These are phyloP conservation scores for Drosophila tani DNA, from an alignment of 1,140 invertebrate genomes.

Conservation along the genomic window DNA sequence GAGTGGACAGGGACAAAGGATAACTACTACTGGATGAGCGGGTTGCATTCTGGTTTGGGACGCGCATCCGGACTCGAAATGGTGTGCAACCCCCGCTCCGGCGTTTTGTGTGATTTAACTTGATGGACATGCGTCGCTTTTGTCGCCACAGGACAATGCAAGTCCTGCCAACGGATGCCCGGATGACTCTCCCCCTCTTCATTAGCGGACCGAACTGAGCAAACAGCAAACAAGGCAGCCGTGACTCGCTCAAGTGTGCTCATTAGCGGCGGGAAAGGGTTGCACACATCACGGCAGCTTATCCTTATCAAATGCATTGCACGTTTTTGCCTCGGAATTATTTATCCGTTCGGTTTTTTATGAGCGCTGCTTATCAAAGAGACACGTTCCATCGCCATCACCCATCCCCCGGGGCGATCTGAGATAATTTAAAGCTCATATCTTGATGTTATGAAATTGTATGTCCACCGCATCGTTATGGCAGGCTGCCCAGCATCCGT, in stretches of 20 bases:
- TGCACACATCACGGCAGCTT: slow-evolving; percentile 36
- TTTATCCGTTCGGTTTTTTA: slow-evolving; percentile 27
- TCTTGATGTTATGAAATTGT: slow-evolving; percentile 75
- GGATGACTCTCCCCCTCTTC: slow-evolving; percentile 50
- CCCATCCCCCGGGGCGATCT: slow-evolving; percentile 31
- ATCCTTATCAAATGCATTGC: slow-evolving; percentile 59
- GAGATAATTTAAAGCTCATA: slow-evolving; percentile 80
- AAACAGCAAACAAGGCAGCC: slow-evolving; percentile 63
- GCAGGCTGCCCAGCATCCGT: slow-evolving; percentile 57
- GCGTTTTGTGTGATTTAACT: slow-evolving; percentile 60
- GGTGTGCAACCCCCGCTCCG: slow-evolving; percentile 41
- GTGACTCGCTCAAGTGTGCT: slow-evolving; percentile 77
- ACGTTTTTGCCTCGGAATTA: slow-evolving; percentile 55
- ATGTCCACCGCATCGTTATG: slow-evolving; percentile 52
- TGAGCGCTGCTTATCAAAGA: slow-evolving; percentile 39
- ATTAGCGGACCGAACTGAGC: slow-evolving; percentile 62
- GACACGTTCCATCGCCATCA: slow-evolving; percentile 48
- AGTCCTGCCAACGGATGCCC: slow-evolving; percentile 67
- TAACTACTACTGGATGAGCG: slow-evolving; percentile 42
- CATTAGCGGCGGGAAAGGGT: slow-evolving; percentile 60
- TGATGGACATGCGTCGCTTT: slow-evolving; percentile 74
- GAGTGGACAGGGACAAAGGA: slow-evolving; percentile 8
- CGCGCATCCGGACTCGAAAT: neutral
- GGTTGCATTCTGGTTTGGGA: slow-evolving; percentile 43
- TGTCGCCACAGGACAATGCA: slow-evolving; percentile 65